Evolutionary conservation across 2,113 vertebrate species (phyloP), one percentile per base, ranked within the genome.

Genomic region (Taurulus bubalis): DNA sequence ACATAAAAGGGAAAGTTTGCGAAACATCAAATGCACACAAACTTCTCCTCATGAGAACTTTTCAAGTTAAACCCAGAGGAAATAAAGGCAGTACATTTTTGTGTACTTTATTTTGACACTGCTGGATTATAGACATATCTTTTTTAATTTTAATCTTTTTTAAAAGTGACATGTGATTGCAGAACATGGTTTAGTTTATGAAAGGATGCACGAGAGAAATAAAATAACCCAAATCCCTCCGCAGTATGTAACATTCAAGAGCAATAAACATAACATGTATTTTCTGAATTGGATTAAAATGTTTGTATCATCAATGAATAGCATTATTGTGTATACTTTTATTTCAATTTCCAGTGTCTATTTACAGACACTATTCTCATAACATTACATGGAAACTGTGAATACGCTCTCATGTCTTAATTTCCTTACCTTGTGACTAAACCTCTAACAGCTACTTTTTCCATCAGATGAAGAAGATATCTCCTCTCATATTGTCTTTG

Each of bases 21-120:
- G 34, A 47, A 58, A 56, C 40, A 76, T 77, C 67, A 85, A 71
- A 80, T 42, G 51, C 47, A 69, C 18, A 51, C 2, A 66, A 72
- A 71, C 12, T 22, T 84, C 15, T 49, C 24, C 26, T 55, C 20
- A 28, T 24, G 11, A n/a, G 34, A 62, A 70, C 45, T 20, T 40
- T 42, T 58, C 22, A 8, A 67, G 20, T 10, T 26, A 62, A 72
- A 66, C 9, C 26, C 55, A 45, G 42, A 55, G 38, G 38, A 59
- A 65, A 26, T 24, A 36, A 28, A 53, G 6, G 56, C 3, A 42
- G 28, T 3, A 28, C 11, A 24, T 42, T 8, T 24, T 24, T 49
- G 42, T 42, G 47, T 14, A 15, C 0, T 47, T 56, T 22, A 9
- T 38, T 3, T n/a, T 55, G 58, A 72, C 10, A 2, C 6, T 3